Base-by-base conservation (phyloP, 2,113 vertebrate genomes). In the Xiphorhynchus elegans region DNA sequence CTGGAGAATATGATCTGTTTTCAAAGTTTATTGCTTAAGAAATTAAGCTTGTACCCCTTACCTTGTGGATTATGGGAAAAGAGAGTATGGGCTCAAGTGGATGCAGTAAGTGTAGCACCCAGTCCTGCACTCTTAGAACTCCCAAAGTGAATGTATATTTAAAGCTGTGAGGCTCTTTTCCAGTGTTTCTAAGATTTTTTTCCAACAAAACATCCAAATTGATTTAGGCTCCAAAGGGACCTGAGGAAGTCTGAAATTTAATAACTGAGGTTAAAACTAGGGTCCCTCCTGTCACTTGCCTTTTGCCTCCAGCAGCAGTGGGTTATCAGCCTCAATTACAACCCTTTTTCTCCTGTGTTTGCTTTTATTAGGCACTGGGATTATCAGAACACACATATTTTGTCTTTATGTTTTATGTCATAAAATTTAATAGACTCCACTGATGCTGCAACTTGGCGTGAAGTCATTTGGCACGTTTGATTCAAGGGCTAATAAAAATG, bases 401-500 rank as follows among this genome's bases (percentile, higher is more conserved):
- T 90, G 47, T 63, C 59, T 89, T 90, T 72, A 87, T 67, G 69
- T 84, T 89, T 95, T 91, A 84, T 79, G 58, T 64, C 72, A 92
- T 91, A 94, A 89, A 95, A 95, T 83, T 31, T 72, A 87, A 87
- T 84, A 64, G 84, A 67, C 68, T 58, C 39, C 66, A 84, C 55
- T 75, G 73, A 84, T 63, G 73, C 64, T 67, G 74, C 23, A 60
- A 29, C 50, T 86, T 91, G 59, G 79, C 0, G 0, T 74, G 59
- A 90, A 92, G 40, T 96, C 75, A 77, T 84, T 95, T 86, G 80
- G 84, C 69, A 90, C 1, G 0, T 64, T 89, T 84, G 76, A 86
- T 81, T 72, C 69, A 46, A 75, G 31, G 39, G 46, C 86, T 90
- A 95, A 85, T 92, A 93, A 93, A 91, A 92, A 46, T 19, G 86